Evolutionary conservation across 2,113 vertebrate species (phyloP), one percentile per base, ranked within the genome.

Genomic region (Paedocypris sp.): DNA sequence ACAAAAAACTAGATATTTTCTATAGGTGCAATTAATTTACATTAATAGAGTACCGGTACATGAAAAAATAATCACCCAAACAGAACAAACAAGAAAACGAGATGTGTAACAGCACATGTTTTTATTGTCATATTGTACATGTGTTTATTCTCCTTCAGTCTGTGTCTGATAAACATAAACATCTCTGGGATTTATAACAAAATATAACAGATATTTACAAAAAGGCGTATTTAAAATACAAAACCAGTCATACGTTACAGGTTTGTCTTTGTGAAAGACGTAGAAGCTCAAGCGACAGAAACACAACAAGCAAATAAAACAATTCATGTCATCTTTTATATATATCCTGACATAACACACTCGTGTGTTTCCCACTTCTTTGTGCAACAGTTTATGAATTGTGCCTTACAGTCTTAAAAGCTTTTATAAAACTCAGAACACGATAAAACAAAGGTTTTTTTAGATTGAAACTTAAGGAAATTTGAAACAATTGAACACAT

Each of bases 191-290:
- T 57, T 5, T 56, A 57, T 62, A 61, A 65, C 56, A 69, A 69
- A 70, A 70, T 70, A 70, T 41, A 70, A 70, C 56, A 53, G 11
- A 49, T 69, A 70, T 70, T 61, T 70, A 70, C 68, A 70, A 39
- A n/a, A 59, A 46, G 6, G 45, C 66, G 45, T 70, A 70, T 70
- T 65, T 50, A 70, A 70, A 70, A 70, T 70, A 70, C 63, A 66
- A 65, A 64, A 66, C n/a, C 43, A 25, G 62, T 57, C 36, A 66
- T 35, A 56, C 46, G 39, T 50, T 32, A 42, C 61, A 50, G 51
- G 36, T 26, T n/a, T 61, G 68, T 70, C 68, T 70, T 70, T 70
- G 60, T 70, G 62, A 70, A 70, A 70, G 68, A 70, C 68, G 60
- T 70, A 70, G 57, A 57, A 66, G 52, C 46, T 46, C 63, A 70